phyloP scores from a whole-genome alignment of 2,797 vertebrate species.

The Acrossocheilus fasciatus region DNA sequence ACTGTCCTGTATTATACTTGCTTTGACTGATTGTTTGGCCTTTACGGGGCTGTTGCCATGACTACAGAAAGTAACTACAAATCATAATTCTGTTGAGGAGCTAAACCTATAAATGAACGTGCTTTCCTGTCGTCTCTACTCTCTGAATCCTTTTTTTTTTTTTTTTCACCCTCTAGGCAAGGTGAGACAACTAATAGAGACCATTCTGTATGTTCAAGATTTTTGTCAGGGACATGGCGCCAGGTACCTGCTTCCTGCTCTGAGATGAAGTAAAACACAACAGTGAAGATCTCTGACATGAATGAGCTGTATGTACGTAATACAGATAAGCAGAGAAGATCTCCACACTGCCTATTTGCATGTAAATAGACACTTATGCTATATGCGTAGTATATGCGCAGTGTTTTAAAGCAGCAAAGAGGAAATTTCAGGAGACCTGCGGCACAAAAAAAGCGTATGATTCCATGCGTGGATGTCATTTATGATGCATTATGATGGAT shows the following conservation, averaged over 20 bases:
- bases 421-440: constrained; percentile 49
- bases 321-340: constrained; percentile 55
- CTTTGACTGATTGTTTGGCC: constrained; percentile 34
- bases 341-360: constrained; percentile 55
- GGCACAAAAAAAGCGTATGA: background rate
- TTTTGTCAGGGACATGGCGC: background rate
- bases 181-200: constrained; percentile 6
- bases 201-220: background rate
- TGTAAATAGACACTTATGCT: constrained; percentile 61
- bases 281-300: constrained; percentile 15
- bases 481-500: background rate
- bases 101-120: constrained; percentile 44
- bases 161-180: background rate
- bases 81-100: constrained; percentile 2
- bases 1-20: constrained; percentile 38
- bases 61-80: constrained; percentile 32
- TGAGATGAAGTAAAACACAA: constrained; percentile 5
- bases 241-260: background rate
- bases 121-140: constrained; percentile 33
- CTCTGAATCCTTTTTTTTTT: background rate
- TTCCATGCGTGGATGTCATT: constrained; percentile 10
- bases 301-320: constrained; percentile 27
- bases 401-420: constrained; percentile 55
- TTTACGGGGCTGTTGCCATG: constrained; percentile 40
- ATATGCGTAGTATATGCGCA: background rate